Base-by-base conservation (phyloP, 2,888 invertebrate species). In the Dastarcus helophoroides region DNA sequence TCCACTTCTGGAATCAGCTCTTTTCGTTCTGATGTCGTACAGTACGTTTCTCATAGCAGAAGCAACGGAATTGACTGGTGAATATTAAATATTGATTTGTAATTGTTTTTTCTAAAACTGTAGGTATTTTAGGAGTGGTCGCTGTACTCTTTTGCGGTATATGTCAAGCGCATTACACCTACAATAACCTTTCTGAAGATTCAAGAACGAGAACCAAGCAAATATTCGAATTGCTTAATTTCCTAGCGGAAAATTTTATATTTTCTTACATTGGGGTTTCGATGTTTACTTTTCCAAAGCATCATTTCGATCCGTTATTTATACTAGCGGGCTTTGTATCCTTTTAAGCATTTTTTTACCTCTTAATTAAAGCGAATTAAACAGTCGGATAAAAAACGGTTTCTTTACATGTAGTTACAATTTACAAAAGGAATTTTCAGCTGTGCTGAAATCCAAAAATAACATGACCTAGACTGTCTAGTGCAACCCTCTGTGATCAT, bases 181-280 rank as follows among this genome's bases (percentile, higher is more conserved):
- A 89, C 65, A 95, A 97, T 64, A 94, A 94, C 63, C 64, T 94
- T 17, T 91, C 91, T 0, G 70, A 76, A 31, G 86, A 90, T 54
- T 89, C 91, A 0, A 73, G 90, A 43, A 72, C 73, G 42, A 69
- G 89, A 42, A 93, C 91, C 15, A 93, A 93, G 62, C 85, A 90
- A 59, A 71, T 91, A 49, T 93, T 93, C 63, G 89, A 91, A 58
- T 65, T 95, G 48, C 70, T 95, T 40, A 95, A 94, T 65, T 97
- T 97, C 63, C 66, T 97, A 41, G 89, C 94, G 0, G 97, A 97
- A 58, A 95, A 94, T 64, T 97, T 97, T 63, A 95, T 97, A 52
- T 97, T 97, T 66, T 86, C 88, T 3, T 97, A 97, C 65, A 95
- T 97, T 53, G 97, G 97, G 9, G 95, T 97, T 2, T 93, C 94